These are phyloP conservation scores for Vulpes lagopus DNA, from an alignment of 2,113 vertebrate species.

Conservation along the genomic window DNA sequence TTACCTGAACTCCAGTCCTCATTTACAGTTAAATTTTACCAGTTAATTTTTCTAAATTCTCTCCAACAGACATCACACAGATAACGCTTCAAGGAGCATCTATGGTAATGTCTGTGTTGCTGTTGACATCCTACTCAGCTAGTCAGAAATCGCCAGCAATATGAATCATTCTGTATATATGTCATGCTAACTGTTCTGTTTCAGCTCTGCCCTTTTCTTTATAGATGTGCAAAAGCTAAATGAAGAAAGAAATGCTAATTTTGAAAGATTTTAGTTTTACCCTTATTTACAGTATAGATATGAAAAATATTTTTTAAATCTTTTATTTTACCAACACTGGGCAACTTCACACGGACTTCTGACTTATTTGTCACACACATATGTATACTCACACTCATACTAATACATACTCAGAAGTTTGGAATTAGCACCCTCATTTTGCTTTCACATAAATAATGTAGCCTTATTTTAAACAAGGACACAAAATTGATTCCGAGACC, in stretches of 20 bases:
- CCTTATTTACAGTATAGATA: background rate
- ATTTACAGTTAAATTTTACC: background rate
- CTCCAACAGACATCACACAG: background rate
- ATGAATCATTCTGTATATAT: background rate
- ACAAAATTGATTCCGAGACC: background rate
- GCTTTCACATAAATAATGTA: background rate
- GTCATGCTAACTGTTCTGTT: background rate
- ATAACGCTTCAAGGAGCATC: background rate
- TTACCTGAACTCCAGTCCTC: background rate
- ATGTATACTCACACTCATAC: background rate
- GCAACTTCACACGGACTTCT: background rate
- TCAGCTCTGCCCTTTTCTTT: background rate
- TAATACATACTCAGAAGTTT: background rate
- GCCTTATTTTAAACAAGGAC: background rate
- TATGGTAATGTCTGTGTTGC: background rate
- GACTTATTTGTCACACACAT: background rate
- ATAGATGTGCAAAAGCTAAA: background rate
- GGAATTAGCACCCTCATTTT: background rate
- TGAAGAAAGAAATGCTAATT: background rate
- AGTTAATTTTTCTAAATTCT: background rate
- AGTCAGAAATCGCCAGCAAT: background rate
- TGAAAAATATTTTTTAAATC: background rate
- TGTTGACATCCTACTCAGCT: background rate
- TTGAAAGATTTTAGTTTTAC: constrained; percentile 30
- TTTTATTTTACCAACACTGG: background rate